Conservation (phyloP, 2,888 invertebrate genomes). For the Apamea sordens region DNA sequence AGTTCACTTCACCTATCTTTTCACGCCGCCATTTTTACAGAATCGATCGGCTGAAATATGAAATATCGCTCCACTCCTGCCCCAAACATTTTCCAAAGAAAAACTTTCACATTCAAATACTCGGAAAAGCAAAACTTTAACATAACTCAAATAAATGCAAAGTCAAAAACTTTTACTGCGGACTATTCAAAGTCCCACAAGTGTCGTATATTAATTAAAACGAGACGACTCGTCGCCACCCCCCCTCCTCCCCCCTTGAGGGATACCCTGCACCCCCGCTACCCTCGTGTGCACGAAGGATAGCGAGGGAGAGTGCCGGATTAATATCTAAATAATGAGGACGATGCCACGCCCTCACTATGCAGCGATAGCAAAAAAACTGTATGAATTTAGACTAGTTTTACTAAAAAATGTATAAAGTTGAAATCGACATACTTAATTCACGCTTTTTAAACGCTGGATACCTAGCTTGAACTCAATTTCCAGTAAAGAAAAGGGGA, state of each 20-base stretch:
- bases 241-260: constrained; percentile 17
- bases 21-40: too few species aligned
- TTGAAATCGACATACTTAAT: fast-evolving
- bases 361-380: constrained; percentile 76
- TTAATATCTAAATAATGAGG: constrained; percentile 90
- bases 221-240: constrained; percentile 60
- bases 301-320: constrained; percentile 80
- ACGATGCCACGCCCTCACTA: constrained; percentile 83
- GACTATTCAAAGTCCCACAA: constrained; percentile 68
- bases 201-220: constrained; percentile 84
- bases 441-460: neutral
- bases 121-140: constrained; percentile 31
- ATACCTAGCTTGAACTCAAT: neutral
- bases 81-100: neutral
- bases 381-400: neutral
- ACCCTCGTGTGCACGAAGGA: constrained; percentile 57
- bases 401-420: neutral
- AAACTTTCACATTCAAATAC: constrained; percentile 44
- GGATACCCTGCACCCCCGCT: constrained; percentile 38
- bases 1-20: too few species aligned
- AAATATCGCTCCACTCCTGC: neutral
- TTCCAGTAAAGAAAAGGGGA: neutral
- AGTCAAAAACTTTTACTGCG: constrained; percentile 55
- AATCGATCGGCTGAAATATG: neutral
- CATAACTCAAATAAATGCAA: constrained; percentile 57